phyloP scores from a whole-genome alignment of 2,113 vertebrate genomes.

The Pygoscelis antarcticus region DNA sequence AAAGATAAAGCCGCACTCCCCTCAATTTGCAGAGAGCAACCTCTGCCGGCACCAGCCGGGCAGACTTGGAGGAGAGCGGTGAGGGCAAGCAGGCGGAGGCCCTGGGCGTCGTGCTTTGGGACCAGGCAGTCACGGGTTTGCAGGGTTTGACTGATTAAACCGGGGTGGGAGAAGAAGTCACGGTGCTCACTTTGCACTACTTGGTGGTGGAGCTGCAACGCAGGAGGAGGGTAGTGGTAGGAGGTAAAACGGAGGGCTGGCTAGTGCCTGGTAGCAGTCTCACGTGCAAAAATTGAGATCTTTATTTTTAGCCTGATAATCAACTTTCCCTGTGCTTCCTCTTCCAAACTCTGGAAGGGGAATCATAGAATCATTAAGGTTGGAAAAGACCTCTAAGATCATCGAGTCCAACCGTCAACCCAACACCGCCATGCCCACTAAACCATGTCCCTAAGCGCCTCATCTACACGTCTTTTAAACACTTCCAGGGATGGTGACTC shows the following conservation, averaged over 20 bases:
- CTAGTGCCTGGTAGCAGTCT: neutral
- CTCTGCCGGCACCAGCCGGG: neutral
- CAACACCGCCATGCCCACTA: too few relatives aligned
- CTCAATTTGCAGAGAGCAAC: conserved; percentile 28
- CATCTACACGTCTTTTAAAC: too few relatives aligned
- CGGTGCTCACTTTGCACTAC: neutral
- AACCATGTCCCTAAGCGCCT: too few relatives aligned
- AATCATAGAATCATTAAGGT: too few relatives aligned
- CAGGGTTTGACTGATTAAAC: neutral
- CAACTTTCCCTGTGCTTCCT: neutral
- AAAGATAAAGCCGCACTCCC: neutral
- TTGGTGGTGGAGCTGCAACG: neutral
- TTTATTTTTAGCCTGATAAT: neutral
- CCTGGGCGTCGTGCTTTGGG: neutral
- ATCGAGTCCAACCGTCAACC: too few relatives aligned
- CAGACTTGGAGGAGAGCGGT: neutral
- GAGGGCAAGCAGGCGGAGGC: neutral
- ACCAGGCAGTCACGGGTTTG: rapidly evolving
- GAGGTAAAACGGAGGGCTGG: neutral
- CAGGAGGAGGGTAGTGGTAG: neutral
- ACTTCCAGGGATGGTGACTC: too few relatives aligned
- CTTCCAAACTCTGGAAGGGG: neutral
- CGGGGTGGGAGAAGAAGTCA: neutral
- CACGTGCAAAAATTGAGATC: neutral
- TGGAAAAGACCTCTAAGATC: too few relatives aligned